Conservation (phyloP, 2,113 vertebrate species). For the Nothoprocta pentlandii region DNA sequence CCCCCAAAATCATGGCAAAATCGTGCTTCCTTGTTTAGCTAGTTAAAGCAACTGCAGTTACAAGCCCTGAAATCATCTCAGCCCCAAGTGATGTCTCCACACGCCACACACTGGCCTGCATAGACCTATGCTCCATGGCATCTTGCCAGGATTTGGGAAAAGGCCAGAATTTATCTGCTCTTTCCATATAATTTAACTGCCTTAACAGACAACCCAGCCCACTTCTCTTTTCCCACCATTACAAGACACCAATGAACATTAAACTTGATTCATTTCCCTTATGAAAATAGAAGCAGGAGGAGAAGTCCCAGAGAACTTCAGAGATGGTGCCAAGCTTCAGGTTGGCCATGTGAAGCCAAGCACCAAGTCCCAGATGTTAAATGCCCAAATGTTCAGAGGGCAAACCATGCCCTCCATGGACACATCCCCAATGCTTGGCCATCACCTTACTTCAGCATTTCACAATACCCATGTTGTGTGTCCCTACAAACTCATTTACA, state of each 20-base stretch:
- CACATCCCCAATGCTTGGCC: background rate
- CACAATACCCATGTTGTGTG: background rate
- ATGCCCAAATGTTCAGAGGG: background rate
- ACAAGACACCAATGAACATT: background rate
- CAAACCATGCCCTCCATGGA: background rate
- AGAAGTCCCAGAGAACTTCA: background rate
- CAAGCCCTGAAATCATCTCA: background rate
- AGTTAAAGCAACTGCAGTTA: background rate
- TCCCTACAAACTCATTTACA: no score
- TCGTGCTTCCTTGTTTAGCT: background rate
- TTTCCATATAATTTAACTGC: background rate
- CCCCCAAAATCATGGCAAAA: background rate
- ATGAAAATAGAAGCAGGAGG: background rate
- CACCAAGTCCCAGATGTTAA: background rate
- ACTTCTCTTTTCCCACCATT: background rate
- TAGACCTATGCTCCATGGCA: background rate
- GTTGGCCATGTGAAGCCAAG: background rate
- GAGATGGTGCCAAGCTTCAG: background rate
- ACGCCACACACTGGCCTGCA: background rate
- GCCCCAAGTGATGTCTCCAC: background rate
- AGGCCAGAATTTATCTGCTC: background rate
- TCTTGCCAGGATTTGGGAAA: background rate
- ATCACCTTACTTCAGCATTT: background rate
- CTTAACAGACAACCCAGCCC: background rate
- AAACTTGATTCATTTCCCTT: background rate